Evolutionary conservation across 2,113 vertebrate species (phyloP).

Genomic region (Echinops telfairi): DNA sequence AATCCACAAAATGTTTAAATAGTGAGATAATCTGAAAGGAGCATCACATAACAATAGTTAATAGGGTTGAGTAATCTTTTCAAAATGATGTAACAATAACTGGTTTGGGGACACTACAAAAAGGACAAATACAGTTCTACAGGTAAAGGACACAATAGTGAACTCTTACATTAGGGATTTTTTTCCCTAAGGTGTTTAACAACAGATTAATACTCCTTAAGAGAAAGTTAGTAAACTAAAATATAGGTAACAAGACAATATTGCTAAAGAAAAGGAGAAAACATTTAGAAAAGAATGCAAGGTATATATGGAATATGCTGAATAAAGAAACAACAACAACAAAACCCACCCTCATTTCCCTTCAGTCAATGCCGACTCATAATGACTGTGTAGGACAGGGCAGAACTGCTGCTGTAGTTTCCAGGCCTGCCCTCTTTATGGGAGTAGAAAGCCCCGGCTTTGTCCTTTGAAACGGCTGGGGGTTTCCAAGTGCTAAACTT

Average conservation of each 20-base stretch:
- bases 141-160: background rate
- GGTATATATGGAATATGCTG: background rate
- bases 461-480: no score
- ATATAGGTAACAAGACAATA: background rate
- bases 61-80: background rate
- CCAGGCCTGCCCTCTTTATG: no score
- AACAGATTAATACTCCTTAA: background rate
- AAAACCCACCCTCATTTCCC: background rate
- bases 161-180: background rate
- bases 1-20: background rate
- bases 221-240: background rate
- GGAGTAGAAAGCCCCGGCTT: no score
- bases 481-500: no score
- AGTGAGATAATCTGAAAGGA: background rate
- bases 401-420: no score
- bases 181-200: background rate
- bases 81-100: background rate
- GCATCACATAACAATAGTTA: background rate
- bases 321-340: background rate
- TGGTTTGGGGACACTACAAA: background rate
- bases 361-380: no score
- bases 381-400: no score
- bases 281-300: background rate
- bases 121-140: background rate
- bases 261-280: background rate